These are phyloP conservation scores for Petaurus breviceps DNA, from an alignment of 2,113 vertebrate genomes.

Conservation along the genomic window DNA sequence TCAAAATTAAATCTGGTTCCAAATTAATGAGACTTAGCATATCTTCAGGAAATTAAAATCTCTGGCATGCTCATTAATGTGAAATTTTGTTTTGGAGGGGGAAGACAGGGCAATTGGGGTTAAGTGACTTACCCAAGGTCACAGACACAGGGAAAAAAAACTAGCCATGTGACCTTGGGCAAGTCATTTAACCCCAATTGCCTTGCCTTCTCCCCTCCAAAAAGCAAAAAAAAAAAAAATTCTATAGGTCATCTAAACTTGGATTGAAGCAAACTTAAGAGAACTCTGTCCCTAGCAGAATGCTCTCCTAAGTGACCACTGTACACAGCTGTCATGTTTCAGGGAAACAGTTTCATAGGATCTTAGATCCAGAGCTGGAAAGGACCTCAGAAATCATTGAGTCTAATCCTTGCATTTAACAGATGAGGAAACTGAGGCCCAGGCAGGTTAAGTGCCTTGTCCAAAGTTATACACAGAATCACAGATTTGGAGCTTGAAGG, in stretches of 20 bases:
- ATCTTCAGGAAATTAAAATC: constrained; percentile 41
- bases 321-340: constrained; percentile 31
- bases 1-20: constrained; percentile 46
- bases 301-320: constrained; percentile 33
- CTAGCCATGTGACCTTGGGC: no score
- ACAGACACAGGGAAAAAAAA: no score
- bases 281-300: constrained; percentile 33
- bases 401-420: not conserved
- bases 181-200: no score
- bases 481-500: not conserved
- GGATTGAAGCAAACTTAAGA: constrained; percentile 8
- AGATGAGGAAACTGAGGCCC: not conserved
- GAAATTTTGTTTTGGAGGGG: not conserved
- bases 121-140: no score
- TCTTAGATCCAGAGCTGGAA: not conserved
- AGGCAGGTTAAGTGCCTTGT: not conserved
- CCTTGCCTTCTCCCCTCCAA: no score
- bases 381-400: not conserved
- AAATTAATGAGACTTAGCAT: constrained; percentile 28
- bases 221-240: constrained; percentile 10
- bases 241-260: constrained; percentile 52
- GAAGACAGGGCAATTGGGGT: no score
- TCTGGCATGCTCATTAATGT: constrained; percentile 29
- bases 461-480: not conserved
- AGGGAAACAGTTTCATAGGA: constrained; percentile 25